Evolutionary conservation across 2,113 vertebrate species (phyloP).

Genomic region (Bathybates hornii): DNA sequence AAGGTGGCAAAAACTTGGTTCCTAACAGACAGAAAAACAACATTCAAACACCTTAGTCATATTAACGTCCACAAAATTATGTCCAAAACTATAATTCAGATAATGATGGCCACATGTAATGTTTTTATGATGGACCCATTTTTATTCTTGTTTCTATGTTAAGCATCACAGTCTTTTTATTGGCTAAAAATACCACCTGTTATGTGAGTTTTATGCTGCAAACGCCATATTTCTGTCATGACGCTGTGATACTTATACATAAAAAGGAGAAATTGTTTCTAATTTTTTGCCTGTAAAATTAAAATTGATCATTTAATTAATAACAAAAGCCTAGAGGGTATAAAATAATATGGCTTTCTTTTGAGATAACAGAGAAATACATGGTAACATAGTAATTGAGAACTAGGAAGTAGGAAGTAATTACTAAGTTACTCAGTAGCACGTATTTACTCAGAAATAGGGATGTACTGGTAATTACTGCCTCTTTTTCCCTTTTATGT

Average conservation of each 20-base stretch:
- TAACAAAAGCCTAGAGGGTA: not conserved
- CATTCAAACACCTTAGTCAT: not conserved
- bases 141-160: not conserved
- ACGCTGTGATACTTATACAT: not conserved
- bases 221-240: not conserved
- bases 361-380: not conserved
- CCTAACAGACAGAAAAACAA: not conserved
- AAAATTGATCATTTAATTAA: not conserved
- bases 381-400: not conserved
- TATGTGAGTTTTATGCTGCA: not conserved
- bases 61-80: not conserved
- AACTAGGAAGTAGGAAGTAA: not conserved
- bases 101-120: not conserved
- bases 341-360: not conserved
- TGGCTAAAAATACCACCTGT: not conserved
- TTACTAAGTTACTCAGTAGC: not conserved
- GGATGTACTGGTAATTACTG: not conserved
- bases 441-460: not conserved
- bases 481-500: not conserved
- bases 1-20: slow-evolving; percentile 24
- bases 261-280: not conserved
- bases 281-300: not conserved
- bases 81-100: not conserved
- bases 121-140: not conserved
- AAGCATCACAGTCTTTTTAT: not conserved